Conservation (phyloP, 92 coral and sea anemone species). For the Zoanthus sociatus region DNA sequence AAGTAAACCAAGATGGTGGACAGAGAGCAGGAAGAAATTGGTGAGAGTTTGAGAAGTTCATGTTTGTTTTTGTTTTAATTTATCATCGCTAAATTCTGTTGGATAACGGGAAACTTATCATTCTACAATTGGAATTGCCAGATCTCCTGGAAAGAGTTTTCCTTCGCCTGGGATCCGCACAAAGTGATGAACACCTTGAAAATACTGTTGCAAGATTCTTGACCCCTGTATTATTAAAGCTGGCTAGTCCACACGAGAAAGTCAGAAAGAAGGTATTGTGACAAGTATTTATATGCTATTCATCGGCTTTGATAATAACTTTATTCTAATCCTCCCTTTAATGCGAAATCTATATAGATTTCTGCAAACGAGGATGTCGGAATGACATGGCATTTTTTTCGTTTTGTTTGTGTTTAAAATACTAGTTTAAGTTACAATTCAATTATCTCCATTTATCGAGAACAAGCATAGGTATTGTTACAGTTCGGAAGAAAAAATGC, state of each 20-base stretch:
- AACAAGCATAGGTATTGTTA: no score
- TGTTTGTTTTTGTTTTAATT: neutral
- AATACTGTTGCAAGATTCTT: constrained; percentile 82
- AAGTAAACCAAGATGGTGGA: constrained; percentile 8
- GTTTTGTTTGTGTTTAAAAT: no score
- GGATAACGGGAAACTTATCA: neutral
- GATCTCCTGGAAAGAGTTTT: constrained; percentile 95
- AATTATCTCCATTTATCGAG: no score
- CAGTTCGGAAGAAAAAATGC: no score
- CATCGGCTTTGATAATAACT: neutral
- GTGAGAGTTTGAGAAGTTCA: neutral
- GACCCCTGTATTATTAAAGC: constrained; percentile 87
- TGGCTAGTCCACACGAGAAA: constrained; percentile 80
- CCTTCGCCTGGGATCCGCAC: constrained; percentile 91
- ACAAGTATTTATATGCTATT: no score
- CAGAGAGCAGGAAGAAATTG: constrained; percentile 5
- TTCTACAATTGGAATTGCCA: constrained; percentile 20
- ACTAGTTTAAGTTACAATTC: no score
- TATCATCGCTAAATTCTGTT: neutral
- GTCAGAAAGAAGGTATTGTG: constrained; percentile 86
- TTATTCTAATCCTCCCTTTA: neutral
- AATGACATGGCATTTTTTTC: no score
- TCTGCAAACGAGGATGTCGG: no score
- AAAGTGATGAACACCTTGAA: constrained; percentile 90
- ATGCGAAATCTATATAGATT: neutral